Conservation (phyloP, 2,888 invertebrate species). For the Poecilus cupreus region DNA sequence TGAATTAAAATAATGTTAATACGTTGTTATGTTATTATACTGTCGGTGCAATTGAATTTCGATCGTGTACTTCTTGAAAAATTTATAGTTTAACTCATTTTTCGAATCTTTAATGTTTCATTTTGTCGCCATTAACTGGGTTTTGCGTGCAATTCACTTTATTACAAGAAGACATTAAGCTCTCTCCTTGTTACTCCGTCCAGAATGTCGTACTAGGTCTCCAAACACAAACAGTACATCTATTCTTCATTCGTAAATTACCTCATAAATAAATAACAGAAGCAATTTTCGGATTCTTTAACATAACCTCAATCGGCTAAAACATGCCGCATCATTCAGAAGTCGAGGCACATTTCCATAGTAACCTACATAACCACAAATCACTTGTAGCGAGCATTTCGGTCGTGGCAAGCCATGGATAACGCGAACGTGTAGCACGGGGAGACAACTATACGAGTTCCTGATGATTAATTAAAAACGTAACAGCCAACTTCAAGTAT, state of each 20-base stretch:
- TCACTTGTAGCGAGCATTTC: neutral
- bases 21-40: too few relatives aligned
- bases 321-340: neutral
- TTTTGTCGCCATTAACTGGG: too few relatives aligned
- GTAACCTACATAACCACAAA: neutral
- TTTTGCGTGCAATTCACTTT: too few relatives aligned
- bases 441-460: neutral
- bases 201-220: neutral
- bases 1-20: too few relatives aligned
- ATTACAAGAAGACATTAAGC: too few relatives aligned
- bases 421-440: neutral
- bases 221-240: neutral
- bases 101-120: too few relatives aligned
- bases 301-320: neutral
- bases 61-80: too few relatives aligned
- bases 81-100: too few relatives aligned
- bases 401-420: neutral
- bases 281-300: neutral
- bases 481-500: neutral
- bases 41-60: too few relatives aligned
- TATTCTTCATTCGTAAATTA: neutral
- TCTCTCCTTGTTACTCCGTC: neutral
- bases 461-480: slow-evolving; percentile 29
- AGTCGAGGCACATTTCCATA: neutral
- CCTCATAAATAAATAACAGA: neutral